Base-by-base conservation (phyloP, 2,797 vertebrate species). In the Pangasius sanitwongsei region DNA sequence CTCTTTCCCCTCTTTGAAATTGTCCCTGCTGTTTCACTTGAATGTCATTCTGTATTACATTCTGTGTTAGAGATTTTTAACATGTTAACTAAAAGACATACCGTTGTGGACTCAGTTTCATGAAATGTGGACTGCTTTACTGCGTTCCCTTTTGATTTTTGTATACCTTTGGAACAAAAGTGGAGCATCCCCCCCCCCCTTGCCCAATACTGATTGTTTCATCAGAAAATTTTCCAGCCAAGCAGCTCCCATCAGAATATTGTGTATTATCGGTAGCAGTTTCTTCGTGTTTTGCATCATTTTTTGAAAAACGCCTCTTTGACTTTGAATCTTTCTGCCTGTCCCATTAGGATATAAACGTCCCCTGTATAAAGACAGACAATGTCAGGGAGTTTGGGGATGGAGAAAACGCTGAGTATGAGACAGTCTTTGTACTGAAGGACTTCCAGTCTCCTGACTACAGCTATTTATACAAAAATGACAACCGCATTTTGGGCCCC, bases 401-500 rank as follows among this genome's bases (percentile, higher is more conserved):
- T 23, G 96, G 95, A 6, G 98, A 98, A 83, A 97, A 96, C 87
- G 93, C 97, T 0, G 97, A 99, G 59, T 98, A 97, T 91, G 98
- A 99, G 95, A 97, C 96, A 0, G 91, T 99, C 88, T 99, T 98
- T 0, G 93, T 99, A 90, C 95, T 99, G 37, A 91, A 93, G 61
- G 96, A 99, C 93, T 99, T 99, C 87, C 94, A 97, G 90, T 95
- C 95, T 89, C 92, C 97, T 3, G 88, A 97, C 87, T 99, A 97
- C 89, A 95, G 61, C 91, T 96, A 96, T 85, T 96, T 99, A 90
- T 96, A 97, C 94, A 98, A 97, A 92, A 95, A 94, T 0, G 97
- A 98, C 15, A 97, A 96, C 93, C 96, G 98, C 88, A 97, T 99
- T 41, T 81, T 99, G 4, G 99, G 98, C 2, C 98, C 98, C n/a